Evolutionary conservation across 2,113 vertebrate species (phyloP), one percentile per base, ranked within the genome.

Genomic region (Numida meleagris): DNA sequence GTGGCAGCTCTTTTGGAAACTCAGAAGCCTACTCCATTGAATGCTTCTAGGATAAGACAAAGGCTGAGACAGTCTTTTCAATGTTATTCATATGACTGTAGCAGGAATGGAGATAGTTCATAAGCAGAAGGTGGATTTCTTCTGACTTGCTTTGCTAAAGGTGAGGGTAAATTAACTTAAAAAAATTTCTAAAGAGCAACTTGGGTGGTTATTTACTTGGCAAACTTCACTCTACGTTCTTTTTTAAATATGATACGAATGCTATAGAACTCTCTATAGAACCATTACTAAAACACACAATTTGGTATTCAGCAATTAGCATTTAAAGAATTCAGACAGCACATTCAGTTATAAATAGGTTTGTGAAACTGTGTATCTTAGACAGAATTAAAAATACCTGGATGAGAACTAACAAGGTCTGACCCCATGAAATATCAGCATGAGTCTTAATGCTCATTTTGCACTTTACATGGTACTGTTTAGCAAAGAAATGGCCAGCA

Each of bases 41-140:
- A 36, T 58, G 14, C 36, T 58, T 46, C 58, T 57, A 93, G 40
- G 45, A 66, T 1, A 2, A 74, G 6, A 23, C 51, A 74, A 42
- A 72, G 36, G 50, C 25, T 43, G 71, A 75, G 21, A 62, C 18
- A n/a, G 55, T n/a, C 55, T n/a, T 33, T 50, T 57, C 20, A 33
- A 17, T 3, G 8, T 5, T 51, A 51, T 12, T 48, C 42, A 40
- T 6, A 20, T 24, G 74, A 20, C 21, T 0, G 0, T 12, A 72
- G 34, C 24, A 89, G 61, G 86, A 86, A 38, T 3, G 4, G 16
- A 67, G 48, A 80, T 55, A 92, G 40, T 31, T 84, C 51, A 46
- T 17, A 46, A 88, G 38, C 13, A 59, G 68, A 85, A 82, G 31
- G 0, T 68, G 23, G 5, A 70, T 45, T 79, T 88, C n/a, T 87